Conservation (phyloP, 2,113 vertebrate species). For the Pan paniscus region DNA sequence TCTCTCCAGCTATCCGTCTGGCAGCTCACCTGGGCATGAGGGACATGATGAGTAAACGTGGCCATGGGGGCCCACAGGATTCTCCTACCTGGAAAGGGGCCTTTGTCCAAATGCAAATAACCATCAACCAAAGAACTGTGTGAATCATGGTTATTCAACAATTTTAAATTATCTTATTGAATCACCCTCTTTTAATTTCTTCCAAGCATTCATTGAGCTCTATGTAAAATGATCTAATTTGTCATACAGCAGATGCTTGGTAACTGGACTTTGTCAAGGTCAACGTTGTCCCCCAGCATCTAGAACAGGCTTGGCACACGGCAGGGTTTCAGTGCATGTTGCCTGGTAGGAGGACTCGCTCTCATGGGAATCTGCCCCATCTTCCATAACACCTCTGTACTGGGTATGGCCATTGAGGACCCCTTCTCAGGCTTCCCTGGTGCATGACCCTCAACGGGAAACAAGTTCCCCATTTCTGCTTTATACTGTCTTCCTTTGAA, state of each 20-base stretch:
- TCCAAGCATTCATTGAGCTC: not conserved
- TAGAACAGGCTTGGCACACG: not conserved
- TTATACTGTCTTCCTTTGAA: slow-evolving; percentile 1
- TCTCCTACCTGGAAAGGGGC: not conserved
- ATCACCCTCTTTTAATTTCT: not conserved
- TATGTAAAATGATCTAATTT: not conserved
- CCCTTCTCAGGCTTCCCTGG: not conserved
- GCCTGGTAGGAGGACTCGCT: too few species aligned
- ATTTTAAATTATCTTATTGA: not conserved
- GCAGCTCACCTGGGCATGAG: not conserved
- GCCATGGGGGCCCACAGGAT: not conserved
- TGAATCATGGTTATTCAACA: not conserved
- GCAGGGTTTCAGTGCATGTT: not conserved
- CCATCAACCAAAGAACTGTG: not conserved
- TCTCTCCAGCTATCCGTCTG: not conserved
- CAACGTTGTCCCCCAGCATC: not conserved
- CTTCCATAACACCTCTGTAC: too few species aligned
- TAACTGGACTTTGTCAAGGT: not conserved
- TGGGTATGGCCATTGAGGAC: not conserved
- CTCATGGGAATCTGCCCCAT: not conserved
- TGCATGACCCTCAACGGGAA: not conserved
- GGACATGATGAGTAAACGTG: not conserved
- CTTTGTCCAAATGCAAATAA: not conserved
- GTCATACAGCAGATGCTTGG: not conserved
- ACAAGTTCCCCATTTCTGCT: not conserved